These are phyloP conservation scores for Diorhabda carinulata DNA, from an alignment of 1,140 invertebrate species.

Conservation along the genomic window DNA sequence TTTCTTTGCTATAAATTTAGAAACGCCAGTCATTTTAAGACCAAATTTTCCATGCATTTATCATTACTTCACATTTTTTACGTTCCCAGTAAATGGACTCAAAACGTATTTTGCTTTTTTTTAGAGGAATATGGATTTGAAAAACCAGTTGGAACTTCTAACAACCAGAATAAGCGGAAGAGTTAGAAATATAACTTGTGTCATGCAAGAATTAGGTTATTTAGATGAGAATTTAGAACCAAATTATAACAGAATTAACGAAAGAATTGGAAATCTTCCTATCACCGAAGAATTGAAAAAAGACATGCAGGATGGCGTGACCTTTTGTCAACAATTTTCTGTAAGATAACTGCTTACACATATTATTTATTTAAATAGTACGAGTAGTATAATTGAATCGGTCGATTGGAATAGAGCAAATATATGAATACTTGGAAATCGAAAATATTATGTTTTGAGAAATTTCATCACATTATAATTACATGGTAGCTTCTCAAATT, in stretches of 20 bases:
- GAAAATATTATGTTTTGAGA: too few relatives aligned
- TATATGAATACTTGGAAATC: too few relatives aligned
- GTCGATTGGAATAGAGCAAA: too few relatives aligned
- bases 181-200: conserved; percentile 59
- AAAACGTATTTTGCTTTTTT: conserved; percentile 8
- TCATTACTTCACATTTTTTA: background rate
- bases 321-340: conserved; percentile 63
- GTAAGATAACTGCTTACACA: conserved; percentile 44
- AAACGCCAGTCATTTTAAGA: too few relatives aligned
- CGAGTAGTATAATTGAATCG: too few relatives aligned
- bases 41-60: background rate
- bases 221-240: conserved; percentile 61
- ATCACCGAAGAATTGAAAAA: conserved; percentile 56
- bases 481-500: too few relatives aligned
- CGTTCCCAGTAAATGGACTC: background rate
- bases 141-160: conserved; percentile 55
- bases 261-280: conserved; percentile 56
- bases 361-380: too few relatives aligned
- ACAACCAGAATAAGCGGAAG: conserved; percentile 52
- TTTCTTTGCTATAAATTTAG: too few relatives aligned
- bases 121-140: conserved; percentile 57
- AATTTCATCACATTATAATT: too few relatives aligned
- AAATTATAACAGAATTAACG: conserved; percentile 58
- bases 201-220: conserved; percentile 65
- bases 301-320: conserved; percentile 60